Evolutionary conservation across 2,797 vertebrate species (phyloP).

Genomic region (Etheostoma perlongum): DNA sequence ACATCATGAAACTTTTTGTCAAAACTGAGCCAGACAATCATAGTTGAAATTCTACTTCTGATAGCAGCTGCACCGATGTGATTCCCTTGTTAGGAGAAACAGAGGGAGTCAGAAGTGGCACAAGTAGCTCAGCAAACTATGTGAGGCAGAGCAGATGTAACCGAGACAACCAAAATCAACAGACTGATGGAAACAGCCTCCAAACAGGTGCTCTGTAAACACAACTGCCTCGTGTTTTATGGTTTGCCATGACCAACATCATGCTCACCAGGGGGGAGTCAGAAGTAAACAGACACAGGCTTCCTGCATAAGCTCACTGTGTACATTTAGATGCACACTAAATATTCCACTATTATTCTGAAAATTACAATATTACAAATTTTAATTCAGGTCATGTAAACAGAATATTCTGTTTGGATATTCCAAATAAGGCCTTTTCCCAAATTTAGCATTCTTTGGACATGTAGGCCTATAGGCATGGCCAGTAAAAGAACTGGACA

Average conservation of each 20-base stretch:
- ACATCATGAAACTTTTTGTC: constrained; percentile 11
- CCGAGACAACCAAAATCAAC: constrained; percentile 63
- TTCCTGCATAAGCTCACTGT: constrained; percentile 29
- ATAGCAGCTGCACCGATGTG: constrained; percentile 35
- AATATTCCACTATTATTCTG: too few species aligned
- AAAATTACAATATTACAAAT: too few species aligned
- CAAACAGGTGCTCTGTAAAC: constrained; percentile 53
- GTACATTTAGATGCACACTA: too few species aligned
- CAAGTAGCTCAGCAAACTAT: constrained; percentile 49
- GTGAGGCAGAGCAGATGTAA: constrained; percentile 63
- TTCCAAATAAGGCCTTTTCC: too few species aligned
- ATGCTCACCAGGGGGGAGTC: constrained; percentile 9
- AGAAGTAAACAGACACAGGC: constrained; percentile 3
- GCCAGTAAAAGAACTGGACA: too few species aligned
- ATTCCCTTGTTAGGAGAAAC: constrained; percentile 66
- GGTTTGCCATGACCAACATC: constrained; percentile 43
- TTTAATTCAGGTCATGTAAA: too few species aligned
- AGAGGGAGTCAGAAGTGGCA: constrained; percentile 41
- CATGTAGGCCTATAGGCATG: too few species aligned
- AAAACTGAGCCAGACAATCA: constrained; percentile 27
- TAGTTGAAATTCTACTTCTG: constrained; percentile 29
- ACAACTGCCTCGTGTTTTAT: constrained; percentile 46
- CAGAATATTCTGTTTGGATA: too few species aligned
- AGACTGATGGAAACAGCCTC: constrained; percentile 58
- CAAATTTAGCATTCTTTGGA: too few species aligned